Evolutionary conservation across 2,113 vertebrate genomes (phyloP).

Genomic region (Cryptotis parvus): DNA sequence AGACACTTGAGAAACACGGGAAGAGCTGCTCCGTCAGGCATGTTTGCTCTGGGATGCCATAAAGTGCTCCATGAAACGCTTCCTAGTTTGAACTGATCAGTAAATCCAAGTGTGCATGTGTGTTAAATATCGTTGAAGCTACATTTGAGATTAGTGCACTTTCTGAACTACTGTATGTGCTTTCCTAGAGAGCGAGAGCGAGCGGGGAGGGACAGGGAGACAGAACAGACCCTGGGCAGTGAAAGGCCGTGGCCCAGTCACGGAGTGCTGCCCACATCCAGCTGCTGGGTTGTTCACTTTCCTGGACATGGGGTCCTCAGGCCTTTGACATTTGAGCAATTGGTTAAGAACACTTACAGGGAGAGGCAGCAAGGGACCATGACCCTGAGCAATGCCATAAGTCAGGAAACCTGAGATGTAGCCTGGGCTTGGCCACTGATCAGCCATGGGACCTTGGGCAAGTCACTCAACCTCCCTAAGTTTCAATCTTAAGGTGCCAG

Average conservation of each 20-base stretch:
- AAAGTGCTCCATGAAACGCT: slow-evolving; percentile 23
- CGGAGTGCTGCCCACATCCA: slow-evolving; percentile 60
- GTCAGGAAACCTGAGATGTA: slow-evolving; percentile 59
- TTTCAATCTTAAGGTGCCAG: too few relatives aligned
- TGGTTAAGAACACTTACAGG: slow-evolving; percentile 78
- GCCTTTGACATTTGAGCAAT: slow-evolving; percentile 75
- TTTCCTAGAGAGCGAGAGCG: background rate
- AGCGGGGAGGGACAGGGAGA: background rate
- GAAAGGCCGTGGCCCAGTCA: slow-evolving; percentile 55
- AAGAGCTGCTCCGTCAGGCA: background rate
- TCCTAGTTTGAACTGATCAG: slow-evolving; percentile 26
- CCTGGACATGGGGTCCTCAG: slow-evolving; percentile 55
- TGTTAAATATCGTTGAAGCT: slow-evolving; percentile 47
- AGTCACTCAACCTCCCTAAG: slow-evolving; percentile 37
- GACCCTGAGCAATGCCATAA: slow-evolving; percentile 63
- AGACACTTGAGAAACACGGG: background rate
- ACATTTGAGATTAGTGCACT: background rate
- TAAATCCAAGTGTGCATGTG: background rate
- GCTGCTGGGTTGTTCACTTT: slow-evolving; percentile 80
- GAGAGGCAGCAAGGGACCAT: slow-evolving; percentile 83
- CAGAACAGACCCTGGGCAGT: slow-evolving; percentile 18
- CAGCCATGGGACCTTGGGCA: slow-evolving; percentile 72
- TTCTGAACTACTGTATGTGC: background rate
- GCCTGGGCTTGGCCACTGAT: slow-evolving; percentile 65
- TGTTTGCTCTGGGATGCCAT: background rate